These are phyloP conservation scores for Melanitta fusca DNA, from an alignment of 2,797 vertebrate species.

Conservation along the genomic window DNA sequence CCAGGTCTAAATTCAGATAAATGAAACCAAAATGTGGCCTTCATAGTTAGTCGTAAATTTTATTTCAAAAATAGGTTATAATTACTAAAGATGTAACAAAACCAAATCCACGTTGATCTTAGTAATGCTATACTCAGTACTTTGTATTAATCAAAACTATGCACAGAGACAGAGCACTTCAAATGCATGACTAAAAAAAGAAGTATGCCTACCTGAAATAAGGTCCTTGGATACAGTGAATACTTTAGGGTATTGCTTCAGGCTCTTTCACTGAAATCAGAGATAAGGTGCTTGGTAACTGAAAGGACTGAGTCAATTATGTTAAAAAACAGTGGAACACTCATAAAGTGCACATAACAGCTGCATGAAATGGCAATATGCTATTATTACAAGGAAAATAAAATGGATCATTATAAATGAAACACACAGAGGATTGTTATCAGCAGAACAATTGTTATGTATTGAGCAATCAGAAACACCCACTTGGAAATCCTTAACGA, in stretches of 20 bases:
- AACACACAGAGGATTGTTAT: conserved; percentile 35
- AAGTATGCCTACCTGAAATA: neutral
- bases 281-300: neutral
- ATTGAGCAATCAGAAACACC: conserved; percentile 58
- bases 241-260: conserved; percentile 13
- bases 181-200: neutral
- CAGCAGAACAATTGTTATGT: conserved; percentile 48
- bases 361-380: conserved; percentile 45
- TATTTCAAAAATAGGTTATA: neutral
- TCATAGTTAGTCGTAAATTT: neutral
- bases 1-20: neutral
- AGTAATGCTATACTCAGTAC: neutral
- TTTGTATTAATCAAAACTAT: neutral
- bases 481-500: conserved; percentile 62
- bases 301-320: conserved; percentile 10
- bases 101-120: neutral
- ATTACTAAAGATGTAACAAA: neutral
- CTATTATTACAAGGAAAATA: conserved; percentile 44
- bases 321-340: neutral
- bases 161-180: neutral
- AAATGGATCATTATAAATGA: conserved; percentile 60
- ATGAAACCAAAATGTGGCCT: neutral
- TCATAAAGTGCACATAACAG: conserved; percentile 32
- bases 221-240: neutral
- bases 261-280: neutral